Conservation (phyloP, 1,140 invertebrate genomes). For the Ctenoplectra terminalis region DNA sequence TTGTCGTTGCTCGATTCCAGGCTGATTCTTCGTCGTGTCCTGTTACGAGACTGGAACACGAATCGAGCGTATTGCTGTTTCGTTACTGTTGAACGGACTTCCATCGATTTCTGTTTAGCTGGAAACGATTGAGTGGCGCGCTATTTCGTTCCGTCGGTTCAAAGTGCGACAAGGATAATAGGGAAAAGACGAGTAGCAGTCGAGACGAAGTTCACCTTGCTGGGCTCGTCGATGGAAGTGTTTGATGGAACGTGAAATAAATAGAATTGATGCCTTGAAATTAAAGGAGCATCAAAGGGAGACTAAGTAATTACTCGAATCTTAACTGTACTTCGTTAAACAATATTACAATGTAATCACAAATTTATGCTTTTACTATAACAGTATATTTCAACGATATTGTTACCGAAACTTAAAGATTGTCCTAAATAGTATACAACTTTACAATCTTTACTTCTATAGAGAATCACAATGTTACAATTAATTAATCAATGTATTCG, state of each 20-base stretch:
- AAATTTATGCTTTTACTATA: no score
- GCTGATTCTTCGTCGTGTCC: not conserved
- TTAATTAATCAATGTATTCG: no score
- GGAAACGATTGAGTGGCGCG: not conserved
- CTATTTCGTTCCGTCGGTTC: not conserved
- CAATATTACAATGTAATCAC: no score
- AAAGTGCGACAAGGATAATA: not conserved
- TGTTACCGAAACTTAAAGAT: no score
- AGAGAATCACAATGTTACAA: no score
- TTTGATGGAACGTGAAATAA: slow-evolving; percentile 12
- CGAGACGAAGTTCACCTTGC: not conserved
- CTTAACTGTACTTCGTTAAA: no score
- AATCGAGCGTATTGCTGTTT: slow-evolving; percentile 14
- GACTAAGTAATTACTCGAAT: not conserved
- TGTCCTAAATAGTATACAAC: no score
- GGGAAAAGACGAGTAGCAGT: not conserved
- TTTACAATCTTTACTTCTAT: no score
- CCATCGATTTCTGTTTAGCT: slow-evolving; percentile 29
- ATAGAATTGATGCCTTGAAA: not conserved
- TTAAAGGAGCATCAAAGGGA: not conserved
- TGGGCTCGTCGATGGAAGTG: not conserved
- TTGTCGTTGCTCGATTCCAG: slow-evolving; percentile 14
- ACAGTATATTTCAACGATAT: no score
- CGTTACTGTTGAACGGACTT: not conserved
- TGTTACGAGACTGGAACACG: not conserved